Evolutionary conservation across 2,888 invertebrate species (phyloP).

Genomic region (Tiliacea citrago): DNA sequence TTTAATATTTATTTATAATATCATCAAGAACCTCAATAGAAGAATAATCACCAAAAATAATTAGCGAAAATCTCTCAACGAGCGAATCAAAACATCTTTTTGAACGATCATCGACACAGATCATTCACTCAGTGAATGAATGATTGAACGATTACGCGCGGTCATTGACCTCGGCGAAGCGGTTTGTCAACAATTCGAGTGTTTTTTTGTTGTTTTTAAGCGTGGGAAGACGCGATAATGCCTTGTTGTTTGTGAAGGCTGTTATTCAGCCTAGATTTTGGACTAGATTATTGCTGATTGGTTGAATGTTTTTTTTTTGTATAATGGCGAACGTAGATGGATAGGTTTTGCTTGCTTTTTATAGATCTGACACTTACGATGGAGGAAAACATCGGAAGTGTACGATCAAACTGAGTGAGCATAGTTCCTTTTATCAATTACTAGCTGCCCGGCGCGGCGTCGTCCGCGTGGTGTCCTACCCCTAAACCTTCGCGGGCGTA

Average conservation of each 20-base stretch:
- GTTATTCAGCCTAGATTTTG: conserved; percentile 47
- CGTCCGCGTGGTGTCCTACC: no score
- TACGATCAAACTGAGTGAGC: neutral
- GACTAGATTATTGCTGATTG: neutral
- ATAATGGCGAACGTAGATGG: neutral
- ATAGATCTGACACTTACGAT: neutral
- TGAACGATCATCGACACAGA: conserved; percentile 49
- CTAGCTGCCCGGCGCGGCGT: no score
- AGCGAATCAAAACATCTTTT: conserved; percentile 27
- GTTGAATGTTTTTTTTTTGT: neutral
- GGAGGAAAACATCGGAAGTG: neutral
- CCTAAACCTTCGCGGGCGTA: no score
- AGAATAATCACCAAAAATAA: neutral
- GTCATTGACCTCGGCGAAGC: conserved; percentile 56
- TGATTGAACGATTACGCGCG: conserved; percentile 68
- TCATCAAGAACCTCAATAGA: neutral
- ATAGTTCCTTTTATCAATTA: neutral
- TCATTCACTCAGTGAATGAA: conserved; percentile 62
- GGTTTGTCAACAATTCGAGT: conserved; percentile 69
- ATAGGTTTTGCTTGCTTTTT: neutral
- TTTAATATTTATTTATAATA: no score
- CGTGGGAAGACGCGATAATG: conserved; percentile 63
- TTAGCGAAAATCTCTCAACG: conserved; percentile 26
- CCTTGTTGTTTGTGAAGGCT: conserved; percentile 33
- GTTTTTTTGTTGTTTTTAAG: conserved; percentile 53